phyloP scores from a whole-genome alignment of 2,797 vertebrate genomes.

The Cirrhinus molitorella region DNA sequence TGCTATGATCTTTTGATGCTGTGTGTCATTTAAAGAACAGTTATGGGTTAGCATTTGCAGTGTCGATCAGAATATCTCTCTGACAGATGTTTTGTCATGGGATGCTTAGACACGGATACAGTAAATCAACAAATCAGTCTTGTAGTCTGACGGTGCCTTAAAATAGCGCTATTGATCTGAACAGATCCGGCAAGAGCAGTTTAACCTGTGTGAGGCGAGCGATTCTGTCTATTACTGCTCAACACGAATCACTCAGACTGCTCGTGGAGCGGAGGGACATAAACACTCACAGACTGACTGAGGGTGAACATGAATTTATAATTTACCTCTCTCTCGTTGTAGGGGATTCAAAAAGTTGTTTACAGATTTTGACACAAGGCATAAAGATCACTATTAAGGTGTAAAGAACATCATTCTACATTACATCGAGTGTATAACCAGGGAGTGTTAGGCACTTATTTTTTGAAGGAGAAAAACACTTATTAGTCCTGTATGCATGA shows the following conservation, averaged over 20 bases:
- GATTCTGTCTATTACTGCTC: conserved; percentile 6
- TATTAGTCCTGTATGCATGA: neutral
- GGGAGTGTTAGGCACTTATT: neutral
- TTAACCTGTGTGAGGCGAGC: conserved; percentile 7
- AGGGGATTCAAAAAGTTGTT: neutral
- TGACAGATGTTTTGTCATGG: conserved; percentile 22
- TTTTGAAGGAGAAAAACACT: neutral
- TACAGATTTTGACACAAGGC: neutral
- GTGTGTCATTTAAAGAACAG: neutral
- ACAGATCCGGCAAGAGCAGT: neutral
- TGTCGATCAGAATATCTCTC: neutral
- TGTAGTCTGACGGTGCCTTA: conserved; percentile 27
- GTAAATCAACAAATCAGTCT: conserved; percentile 23
- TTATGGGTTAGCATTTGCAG: no score
- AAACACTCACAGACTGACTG: conserved; percentile 56
- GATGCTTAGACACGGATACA: conserved; percentile 15
- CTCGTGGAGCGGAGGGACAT: conserved; percentile 54
- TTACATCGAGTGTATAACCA: neutral
- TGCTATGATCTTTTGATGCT: neutral
- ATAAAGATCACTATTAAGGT: neutral
- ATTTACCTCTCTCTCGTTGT: neutral
- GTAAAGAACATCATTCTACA: neutral
- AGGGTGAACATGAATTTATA: neutral
- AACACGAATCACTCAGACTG: conserved; percentile 3
- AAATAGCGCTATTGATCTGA: conserved; percentile 39